Base-by-base conservation (phyloP, 2,797 vertebrate genomes). In the Danionella dracula region DNA sequence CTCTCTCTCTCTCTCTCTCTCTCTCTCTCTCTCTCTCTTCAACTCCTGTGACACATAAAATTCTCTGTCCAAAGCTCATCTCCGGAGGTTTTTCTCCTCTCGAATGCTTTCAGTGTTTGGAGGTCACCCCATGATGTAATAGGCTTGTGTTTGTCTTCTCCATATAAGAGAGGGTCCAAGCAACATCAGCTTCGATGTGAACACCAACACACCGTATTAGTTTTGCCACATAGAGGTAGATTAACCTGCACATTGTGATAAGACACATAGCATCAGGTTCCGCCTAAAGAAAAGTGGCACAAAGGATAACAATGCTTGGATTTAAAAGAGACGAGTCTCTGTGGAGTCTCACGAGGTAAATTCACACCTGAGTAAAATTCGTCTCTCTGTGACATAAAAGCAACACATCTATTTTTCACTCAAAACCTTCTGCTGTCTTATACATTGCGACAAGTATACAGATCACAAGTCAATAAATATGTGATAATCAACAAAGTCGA, bases 91-190 rank as follows among this genome's bases (percentile, higher is more conserved):
- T n/a, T 13, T 11, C 19, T 55, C 9, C 15, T 49, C 9, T 17
- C 34, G 37, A 27, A 5, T 19, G 32, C 34, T 38, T 35, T 40
- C 34, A 37, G 34, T 19, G 49, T 34, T 29, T 8, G 10, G 19
- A 62, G 59, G 44, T 49, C 58, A 61, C 9, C 1, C 19, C 32
- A 61, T n/a, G 17, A 46, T 19, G 44, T 50, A 7, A 8, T 61
- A 34, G 2, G 4, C 35, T 37, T 23, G 32, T 17, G 2, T 17
- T 13, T 40, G 59, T 50, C 23, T n/a, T n/a, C n/a, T n/a, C n/a
- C n/a, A n/a, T n/a, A n/a, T n/a, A n/a, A n/a, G n/a, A n/a, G n/a
- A n/a, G n/a, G n/a, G n/a, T n/a, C n/a, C n/a, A n/a, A n/a, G n/a
- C n/a, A n/a, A n/a, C n/a, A n/a, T n/a, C n/a, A n/a, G n/a, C n/a